Percentiles rank a stretch among this genome's conserved stretches.
phyloP scores from a whole-genome alignment of 1,140 invertebrate species.

The Druon quercuslanigerum region DNA sequence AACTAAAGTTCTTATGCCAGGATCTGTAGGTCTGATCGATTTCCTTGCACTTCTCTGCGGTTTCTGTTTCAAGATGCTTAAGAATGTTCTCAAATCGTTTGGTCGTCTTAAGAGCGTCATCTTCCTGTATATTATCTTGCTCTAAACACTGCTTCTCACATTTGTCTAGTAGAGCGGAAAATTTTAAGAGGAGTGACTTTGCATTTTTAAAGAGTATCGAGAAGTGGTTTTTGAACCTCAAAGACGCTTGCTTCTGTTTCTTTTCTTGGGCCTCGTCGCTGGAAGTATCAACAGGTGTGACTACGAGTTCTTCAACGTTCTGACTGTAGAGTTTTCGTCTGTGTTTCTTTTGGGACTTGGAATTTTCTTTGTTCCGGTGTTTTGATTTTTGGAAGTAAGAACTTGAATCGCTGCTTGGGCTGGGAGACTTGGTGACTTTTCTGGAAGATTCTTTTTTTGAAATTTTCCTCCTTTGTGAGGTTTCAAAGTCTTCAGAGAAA shows the following conservation, averaged over 20 bases:
- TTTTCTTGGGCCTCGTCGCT: background rate
- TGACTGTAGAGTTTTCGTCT: conserved; percentile 2
- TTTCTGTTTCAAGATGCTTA: background rate
- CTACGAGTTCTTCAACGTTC: background rate
- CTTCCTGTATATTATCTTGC: background rate
- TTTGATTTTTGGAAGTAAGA: background rate
- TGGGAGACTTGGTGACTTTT: background rate
- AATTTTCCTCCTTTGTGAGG: background rate
- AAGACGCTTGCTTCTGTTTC: background rate
- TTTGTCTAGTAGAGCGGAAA: background rate
- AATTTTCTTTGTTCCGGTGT: background rate
- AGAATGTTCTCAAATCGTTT: conserved; percentile 8
- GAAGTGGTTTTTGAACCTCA: background rate
- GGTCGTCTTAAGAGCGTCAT: background rate
- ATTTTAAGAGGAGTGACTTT: background rate
- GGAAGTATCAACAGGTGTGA: background rate
- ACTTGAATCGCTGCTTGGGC: too few relatives aligned
- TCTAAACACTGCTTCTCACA: background rate
- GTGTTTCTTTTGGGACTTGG: background rate
- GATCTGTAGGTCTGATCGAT: conserved; percentile 7
- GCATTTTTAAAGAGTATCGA: background rate
- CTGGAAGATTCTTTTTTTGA: background rate
- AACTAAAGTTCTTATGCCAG: background rate
- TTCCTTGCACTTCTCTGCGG: background rate
- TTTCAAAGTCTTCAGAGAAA: background rate